Evolutionary conservation across 1,140 invertebrate genomes (phyloP), one percentile per base, ranked within the genome.

Genomic region (Drosophila arizonae): DNA sequence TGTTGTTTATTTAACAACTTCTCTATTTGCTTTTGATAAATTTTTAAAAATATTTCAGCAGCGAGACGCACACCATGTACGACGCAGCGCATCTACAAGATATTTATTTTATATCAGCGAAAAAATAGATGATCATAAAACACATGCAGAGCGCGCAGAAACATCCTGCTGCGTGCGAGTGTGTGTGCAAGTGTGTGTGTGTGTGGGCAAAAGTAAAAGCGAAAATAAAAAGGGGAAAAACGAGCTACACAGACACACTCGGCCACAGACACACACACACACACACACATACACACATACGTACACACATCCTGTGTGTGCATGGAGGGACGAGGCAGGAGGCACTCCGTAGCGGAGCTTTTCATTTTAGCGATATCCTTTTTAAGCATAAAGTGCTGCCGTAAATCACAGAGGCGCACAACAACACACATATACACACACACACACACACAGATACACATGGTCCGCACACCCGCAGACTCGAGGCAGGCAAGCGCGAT

Each of bases 351-450:
- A 77, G 77, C 74, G 77, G 67, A 89, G 84, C 84, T 88, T 88
- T 88, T 88, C 85, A 88, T 88, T 88, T 88, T 88, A 89, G 84
- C 85, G 85, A 88, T 88, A 88, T 88, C 84, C 85, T 88, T 88
- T 88, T 89, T 88, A 88, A 88, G 84, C 84, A 88, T 89, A 89
- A 88, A 88, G 84, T 88, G 84, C 84, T 88, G 84, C 85, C 84
- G 84, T 88, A 88, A 88, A 88, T 88, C 84, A 88, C 84, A 88
- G 84, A 84, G 68, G 55, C 84, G 79, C 68, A 70, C 71, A 73
- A 41, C 43, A 50, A 62, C 48, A 67, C 55, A 55, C 30, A 10
- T 9, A 51, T 9, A 45, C 36, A 43, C 41, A 43, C 13, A 43
- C 41, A 43, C 41, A 43, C 41, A 43, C 43, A 60, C 55, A 64